A percentile compares a stretch with the other conserved stretches of the same genome.
Evolutionary conservation across 2,797 vertebrate species (phyloP).

Genomic region (Sebastolobus alascanus): DNA sequence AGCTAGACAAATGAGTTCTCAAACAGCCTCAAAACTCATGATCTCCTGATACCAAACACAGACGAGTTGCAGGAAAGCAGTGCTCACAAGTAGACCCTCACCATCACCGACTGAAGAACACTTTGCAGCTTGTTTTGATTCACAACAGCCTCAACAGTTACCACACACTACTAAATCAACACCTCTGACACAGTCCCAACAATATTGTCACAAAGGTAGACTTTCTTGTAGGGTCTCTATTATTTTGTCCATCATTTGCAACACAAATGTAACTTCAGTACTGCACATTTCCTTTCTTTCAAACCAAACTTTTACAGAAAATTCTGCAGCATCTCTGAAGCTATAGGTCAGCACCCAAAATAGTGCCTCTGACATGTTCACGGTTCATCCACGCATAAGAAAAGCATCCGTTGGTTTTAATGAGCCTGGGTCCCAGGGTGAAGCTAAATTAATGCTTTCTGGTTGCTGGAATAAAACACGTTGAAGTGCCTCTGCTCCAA

Average conservation of each 20-base stretch:
- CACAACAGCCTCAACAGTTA: neutral
- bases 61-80: no score
- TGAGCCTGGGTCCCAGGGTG: conserved; percentile 4
- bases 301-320: neutral
- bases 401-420: conserved; percentile 21
- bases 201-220: neutral
- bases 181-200: neutral
- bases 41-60: neutral
- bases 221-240: neutral
- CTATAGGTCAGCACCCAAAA: conserved; percentile 13
- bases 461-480: neutral
- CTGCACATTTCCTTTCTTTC: neutral
- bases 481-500: neutral
- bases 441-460: conserved; percentile 21
- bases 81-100: neutral
- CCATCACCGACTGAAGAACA: neutral
- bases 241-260: neutral
- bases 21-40: neutral
- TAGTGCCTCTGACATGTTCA: conserved; percentile 8
- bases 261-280: neutral
- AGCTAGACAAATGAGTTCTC: neutral
- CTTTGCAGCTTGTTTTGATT: neutral
- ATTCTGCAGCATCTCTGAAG: neutral
- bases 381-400: conserved; percentile 24
- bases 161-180: neutral